These are phyloP conservation scores for Eupithecia exiguata DNA, from an alignment of 2,888 invertebrate genomes.

Conservation along the genomic window DNA sequence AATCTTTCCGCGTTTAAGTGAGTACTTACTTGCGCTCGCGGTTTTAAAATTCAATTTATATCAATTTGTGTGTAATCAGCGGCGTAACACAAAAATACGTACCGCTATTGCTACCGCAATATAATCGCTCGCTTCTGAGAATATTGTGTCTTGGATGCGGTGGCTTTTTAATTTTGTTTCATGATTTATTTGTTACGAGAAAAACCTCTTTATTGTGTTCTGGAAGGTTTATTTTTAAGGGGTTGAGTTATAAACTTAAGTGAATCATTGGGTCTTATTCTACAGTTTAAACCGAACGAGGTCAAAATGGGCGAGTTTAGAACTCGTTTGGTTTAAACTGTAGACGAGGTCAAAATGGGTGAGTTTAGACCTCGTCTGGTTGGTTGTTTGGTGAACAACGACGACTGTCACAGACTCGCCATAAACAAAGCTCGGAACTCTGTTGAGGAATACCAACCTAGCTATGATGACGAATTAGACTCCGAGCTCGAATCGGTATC, in stretches of 20 bases:
- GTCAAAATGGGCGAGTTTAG: too few relatives aligned
- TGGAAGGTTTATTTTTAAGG: background rate
- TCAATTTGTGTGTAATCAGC: slow-evolving; percentile 82
- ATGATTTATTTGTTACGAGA: slow-evolving; percentile 7
- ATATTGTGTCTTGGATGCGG: slow-evolving; percentile 33
- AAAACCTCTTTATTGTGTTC: background rate
- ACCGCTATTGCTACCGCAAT: slow-evolving; percentile 61
- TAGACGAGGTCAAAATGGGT: too few relatives aligned
- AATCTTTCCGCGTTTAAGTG: background rate
- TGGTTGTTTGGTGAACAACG: too few relatives aligned
- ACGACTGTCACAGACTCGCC: too few relatives aligned
- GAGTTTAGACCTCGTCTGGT: too few relatives aligned
- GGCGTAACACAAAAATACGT: slow-evolving; percentile 76
- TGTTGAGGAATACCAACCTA: too few relatives aligned
- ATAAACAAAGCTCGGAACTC: too few relatives aligned
- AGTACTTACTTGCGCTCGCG: slow-evolving; percentile 45
- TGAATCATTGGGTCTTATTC: background rate
- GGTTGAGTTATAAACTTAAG: background rate
- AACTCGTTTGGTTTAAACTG: too few relatives aligned
- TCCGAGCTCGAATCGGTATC: background rate
- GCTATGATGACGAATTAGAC: background rate
- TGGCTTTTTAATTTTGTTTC: slow-evolving; percentile 10
- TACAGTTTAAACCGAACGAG: too few relatives aligned
- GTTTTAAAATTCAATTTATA: slow-evolving; percentile 83
- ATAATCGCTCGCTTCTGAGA: slow-evolving; percentile 61